Evolutionary conservation across 2,888 invertebrate species (phyloP).

Genomic region (Xanthia togata): DNA sequence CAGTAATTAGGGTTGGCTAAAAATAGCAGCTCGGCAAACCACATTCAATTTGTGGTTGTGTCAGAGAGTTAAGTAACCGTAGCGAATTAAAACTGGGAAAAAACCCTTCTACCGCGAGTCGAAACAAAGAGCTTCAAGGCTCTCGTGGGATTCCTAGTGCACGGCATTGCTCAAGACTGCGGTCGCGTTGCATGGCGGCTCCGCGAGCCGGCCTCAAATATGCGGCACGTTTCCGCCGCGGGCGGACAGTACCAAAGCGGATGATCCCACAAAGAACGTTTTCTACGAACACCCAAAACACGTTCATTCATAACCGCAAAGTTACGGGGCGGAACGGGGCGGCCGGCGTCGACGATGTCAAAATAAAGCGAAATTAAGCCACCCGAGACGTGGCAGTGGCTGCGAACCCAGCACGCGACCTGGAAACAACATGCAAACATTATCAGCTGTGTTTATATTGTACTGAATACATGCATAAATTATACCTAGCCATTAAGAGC

Average conservation of each 20-base stretch:
- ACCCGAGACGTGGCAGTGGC: conserved; percentile 70
- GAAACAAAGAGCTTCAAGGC: conserved; percentile 83
- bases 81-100: conserved; percentile 73
- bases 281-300: conserved; percentile 82
- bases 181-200: conserved; percentile 73
- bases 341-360: conserved; percentile 67
- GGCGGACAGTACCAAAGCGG: conserved; percentile 64
- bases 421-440: conserved; percentile 42
- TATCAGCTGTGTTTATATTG: conserved; percentile 61
- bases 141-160: conserved; percentile 77
- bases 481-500: conserved; percentile 42
- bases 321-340: conserved; percentile 76
- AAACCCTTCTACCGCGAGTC: conserved; percentile 74
- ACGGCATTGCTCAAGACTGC: conserved; percentile 79
- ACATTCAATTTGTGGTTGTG: conserved; percentile 77
- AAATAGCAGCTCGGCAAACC: conserved; percentile 72
- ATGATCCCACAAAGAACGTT: conserved; percentile 77
- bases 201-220: conserved; percentile 66
- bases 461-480: conserved; percentile 53
- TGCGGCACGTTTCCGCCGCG: conserved; percentile 78
- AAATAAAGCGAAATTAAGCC: conserved; percentile 77
- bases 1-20: conserved; percentile 62
- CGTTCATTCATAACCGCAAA: conserved; percentile 81
- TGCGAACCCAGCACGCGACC: conserved; percentile 51
- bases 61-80: conserved; percentile 69